Conservation (phyloP, 2,888 invertebrate species). For the Sylvicola cinctus region DNA sequence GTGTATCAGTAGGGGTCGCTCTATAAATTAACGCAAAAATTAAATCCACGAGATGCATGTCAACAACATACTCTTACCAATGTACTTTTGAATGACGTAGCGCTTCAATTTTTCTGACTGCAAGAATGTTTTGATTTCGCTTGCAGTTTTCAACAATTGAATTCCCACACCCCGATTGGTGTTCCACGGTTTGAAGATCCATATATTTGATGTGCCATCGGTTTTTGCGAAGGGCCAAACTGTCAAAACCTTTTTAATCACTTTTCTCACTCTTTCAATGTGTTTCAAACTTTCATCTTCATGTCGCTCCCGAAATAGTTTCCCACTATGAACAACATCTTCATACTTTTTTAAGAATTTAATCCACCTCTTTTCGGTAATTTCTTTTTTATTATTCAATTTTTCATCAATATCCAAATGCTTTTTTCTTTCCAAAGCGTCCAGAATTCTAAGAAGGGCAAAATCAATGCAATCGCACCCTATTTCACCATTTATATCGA, state of each 20-base stretch:
- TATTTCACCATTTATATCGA: constrained; percentile 31
- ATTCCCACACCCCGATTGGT: constrained; percentile 70
- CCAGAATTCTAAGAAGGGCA: constrained; percentile 47
- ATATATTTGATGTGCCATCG: constrained; percentile 67
- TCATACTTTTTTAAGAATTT: not conserved
- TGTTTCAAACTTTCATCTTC: not conserved
- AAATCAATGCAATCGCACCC: constrained; percentile 39
- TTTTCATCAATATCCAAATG: constrained; percentile 41
- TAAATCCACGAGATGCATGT: constrained; percentile 2
- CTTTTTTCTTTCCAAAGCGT: constrained; percentile 33
- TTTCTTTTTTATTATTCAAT: not conserved
- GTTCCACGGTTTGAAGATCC: constrained; percentile 77
- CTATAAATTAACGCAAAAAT: constrained; percentile 29
- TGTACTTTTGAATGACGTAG: constrained; percentile 79
- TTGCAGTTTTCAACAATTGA: constrained; percentile 50
- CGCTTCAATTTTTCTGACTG: constrained; percentile 33
- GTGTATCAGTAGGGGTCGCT: constrained; percentile 60
- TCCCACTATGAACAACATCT: not conserved
- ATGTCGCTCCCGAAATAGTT: not conserved
- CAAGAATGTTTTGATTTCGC: constrained; percentile 44
- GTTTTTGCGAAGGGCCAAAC: constrained; percentile 40
- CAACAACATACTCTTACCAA: constrained; percentile 34
- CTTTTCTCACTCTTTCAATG: constrained; percentile 26
- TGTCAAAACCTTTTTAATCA: constrained; percentile 35
- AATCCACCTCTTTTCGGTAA: not conserved